Base-by-base conservation (phyloP, 2,888 invertebrate species). In the Iselma pallidipennis region DNA sequence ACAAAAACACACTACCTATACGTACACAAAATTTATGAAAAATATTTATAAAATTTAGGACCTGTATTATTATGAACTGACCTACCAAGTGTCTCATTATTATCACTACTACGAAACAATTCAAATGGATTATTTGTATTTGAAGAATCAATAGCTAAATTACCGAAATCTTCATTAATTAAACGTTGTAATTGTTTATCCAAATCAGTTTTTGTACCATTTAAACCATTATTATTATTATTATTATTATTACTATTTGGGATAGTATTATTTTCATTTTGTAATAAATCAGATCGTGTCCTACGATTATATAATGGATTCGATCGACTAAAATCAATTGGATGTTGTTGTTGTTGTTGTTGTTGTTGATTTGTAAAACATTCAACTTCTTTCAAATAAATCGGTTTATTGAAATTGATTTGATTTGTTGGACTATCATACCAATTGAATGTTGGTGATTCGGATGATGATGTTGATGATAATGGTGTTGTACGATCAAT, bases 11-110 rank as follows among this genome's bases (percentile, higher is more conserved):
- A n/a, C n/a, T 53, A 51, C 26, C 45, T 25, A 31, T n/a, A 28
- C 26, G 5, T 14, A 58, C 21, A 63, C 48, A 61, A 48, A 54
- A 59, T 62, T 71, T 78, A 85, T 73, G 85, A 84, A 80, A 86
- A 86, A 80, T 86, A 86, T 76, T 86, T 84, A 76, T 85, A 85
- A 71, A 85, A 83, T 66, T 85, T 84, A 66, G 78, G 74, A 45
- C 74, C 75, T 48, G 71, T 62, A 56, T n/a, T n/a, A n/a, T n/a
- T n/a, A n/a, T n/a, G n/a, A n/a, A n/a, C n/a, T n/a, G n/a, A n/a
- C n/a, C 77, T 74, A 49, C 70, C 72, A 55, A 42, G 42, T 42
- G 42, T 21, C 10, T 42, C 42, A 42, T 42, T 19, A 42, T 42
- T 19, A 1, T 42, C 42, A 42, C 42, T 29, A 29, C 29, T 42